Evolutionary conservation across 2,888 invertebrate genomes (phyloP).

Genomic region (Cantharis rufa): DNA sequence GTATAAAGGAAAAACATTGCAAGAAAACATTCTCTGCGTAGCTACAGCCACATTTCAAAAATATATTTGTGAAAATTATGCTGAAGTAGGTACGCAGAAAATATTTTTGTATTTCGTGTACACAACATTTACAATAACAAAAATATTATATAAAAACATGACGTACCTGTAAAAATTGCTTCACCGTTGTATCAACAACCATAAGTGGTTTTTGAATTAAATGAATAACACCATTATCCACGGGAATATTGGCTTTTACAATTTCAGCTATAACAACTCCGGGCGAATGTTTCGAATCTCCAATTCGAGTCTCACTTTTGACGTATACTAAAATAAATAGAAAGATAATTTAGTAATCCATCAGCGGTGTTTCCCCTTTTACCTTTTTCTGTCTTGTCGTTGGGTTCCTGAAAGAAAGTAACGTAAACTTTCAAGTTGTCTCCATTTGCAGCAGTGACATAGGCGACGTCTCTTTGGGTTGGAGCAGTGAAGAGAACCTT

Average conservation of each 20-base stretch:
- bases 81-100: too few species aligned
- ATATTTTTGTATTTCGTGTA: not conserved
- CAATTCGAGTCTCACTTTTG: slow-evolving; percentile 80
- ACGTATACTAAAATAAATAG: slow-evolving; percentile 69
- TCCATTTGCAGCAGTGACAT: slow-evolving; percentile 79
- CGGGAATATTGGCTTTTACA: slow-evolving; percentile 87
- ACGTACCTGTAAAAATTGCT: slow-evolving; percentile 83
- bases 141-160: slow-evolving; percentile 5
- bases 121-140: not conserved
- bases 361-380: slow-evolving; percentile 33
- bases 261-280: slow-evolving; percentile 89
- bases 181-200: slow-evolving; percentile 87
- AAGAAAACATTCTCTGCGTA: not conserved
- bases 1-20: not conserved
- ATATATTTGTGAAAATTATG: not conserved
- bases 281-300: slow-evolving; percentile 75
- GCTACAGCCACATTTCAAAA: not conserved
- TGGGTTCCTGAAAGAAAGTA: slow-evolving; percentile 74
- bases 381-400: slow-evolving; percentile 70
- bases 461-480: slow-evolving; percentile 73
- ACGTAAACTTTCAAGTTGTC: slow-evolving; percentile 84
- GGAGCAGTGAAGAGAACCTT: slow-evolving; percentile 86
- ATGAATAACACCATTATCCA: slow-evolving; percentile 90
- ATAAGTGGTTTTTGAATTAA: slow-evolving; percentile 89
- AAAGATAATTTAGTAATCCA: not conserved